phyloP scores from a whole-genome alignment of 2,888 invertebrate species.

The Mechanitis messenoides region DNA sequence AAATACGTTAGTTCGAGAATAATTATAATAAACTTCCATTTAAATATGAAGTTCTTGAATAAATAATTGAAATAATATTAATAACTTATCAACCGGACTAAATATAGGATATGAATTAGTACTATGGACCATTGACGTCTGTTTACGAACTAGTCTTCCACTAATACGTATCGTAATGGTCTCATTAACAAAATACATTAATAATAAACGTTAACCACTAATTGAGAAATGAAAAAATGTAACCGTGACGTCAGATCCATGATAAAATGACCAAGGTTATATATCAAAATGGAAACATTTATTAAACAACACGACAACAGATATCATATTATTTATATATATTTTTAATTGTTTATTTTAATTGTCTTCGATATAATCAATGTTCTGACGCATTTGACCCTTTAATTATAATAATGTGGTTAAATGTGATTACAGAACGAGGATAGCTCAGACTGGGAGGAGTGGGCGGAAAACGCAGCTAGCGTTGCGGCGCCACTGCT shows the following conservation, averaged over 20 bases:
- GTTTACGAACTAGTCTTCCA: not conserved
- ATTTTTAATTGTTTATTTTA: not conserved
- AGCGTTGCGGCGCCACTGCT: slow-evolving; percentile 64
- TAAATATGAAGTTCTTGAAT: too few species aligned
- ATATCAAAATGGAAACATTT: slow-evolving; percentile 10
- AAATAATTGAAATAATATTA: too few species aligned
- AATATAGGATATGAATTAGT: too few species aligned
- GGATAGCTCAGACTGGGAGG: slow-evolving; percentile 62
- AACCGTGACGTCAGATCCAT: slow-evolving; percentile 26
- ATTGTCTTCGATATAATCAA: not conserved
- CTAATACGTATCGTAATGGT: slow-evolving; percentile 21
- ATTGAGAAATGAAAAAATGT: slow-evolving; percentile 24
- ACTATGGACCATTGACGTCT: too few species aligned
- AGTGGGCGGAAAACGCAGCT: slow-evolving; percentile 59
- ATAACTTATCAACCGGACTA: too few species aligned
- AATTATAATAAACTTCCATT: too few species aligned
- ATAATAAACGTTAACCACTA: slow-evolving; percentile 21
- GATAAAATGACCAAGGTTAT: slow-evolving; percentile 16
- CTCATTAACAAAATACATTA: slow-evolving; percentile 24
- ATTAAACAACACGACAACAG: not conserved
- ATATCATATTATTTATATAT: not conserved
- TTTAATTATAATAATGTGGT: not conserved
- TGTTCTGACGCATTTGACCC: not conserved
- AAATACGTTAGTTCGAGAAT: too few species aligned
- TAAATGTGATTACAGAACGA: slow-evolving; percentile 43